These are phyloP conservation scores for Thalassaphorura encarpata DNA, from an alignment of 1,140 invertebrate genomes.

Conservation along the genomic window DNA sequence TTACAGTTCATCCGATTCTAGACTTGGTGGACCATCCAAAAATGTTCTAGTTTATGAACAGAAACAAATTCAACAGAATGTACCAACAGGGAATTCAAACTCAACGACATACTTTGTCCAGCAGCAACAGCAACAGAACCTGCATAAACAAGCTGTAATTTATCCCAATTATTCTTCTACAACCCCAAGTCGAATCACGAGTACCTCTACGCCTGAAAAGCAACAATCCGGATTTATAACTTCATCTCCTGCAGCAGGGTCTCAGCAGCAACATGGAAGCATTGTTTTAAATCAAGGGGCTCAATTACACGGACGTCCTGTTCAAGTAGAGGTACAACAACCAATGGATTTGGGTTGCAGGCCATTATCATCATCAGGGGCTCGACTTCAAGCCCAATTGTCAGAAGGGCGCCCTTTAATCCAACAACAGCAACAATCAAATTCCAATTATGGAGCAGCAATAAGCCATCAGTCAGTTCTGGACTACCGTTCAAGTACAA, in stretches of 20 bases:
- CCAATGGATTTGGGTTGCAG: conserved; percentile 28
- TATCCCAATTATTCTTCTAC: neutral
- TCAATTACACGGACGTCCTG: no score
- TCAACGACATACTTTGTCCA: no score
- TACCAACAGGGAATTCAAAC: neutral
- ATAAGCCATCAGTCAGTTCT: conserved; percentile 11
- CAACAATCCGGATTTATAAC: neutral
- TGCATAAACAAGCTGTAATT: no score
- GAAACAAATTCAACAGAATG: neutral
- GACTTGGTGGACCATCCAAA: neutral
- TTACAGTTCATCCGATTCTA: neutral
- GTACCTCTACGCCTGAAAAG: neutral
- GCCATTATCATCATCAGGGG: no score
- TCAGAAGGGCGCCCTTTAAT: no score
- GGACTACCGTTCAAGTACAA: conserved; percentile 13
- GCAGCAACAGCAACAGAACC: no score
- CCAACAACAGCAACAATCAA: no score
- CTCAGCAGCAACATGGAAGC: neutral
- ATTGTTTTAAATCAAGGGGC: neutral
- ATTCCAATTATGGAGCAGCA: conserved; percentile 15
- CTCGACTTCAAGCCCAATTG: conserved; percentile 7
- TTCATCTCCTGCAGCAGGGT: neutral
- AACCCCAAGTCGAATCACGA: neutral
- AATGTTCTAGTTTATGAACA: neutral
- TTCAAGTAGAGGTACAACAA: conserved; percentile 14